phyloP scores from a whole-genome alignment of 2,888 invertebrate species.

The Pemphredon lugubris region DNA sequence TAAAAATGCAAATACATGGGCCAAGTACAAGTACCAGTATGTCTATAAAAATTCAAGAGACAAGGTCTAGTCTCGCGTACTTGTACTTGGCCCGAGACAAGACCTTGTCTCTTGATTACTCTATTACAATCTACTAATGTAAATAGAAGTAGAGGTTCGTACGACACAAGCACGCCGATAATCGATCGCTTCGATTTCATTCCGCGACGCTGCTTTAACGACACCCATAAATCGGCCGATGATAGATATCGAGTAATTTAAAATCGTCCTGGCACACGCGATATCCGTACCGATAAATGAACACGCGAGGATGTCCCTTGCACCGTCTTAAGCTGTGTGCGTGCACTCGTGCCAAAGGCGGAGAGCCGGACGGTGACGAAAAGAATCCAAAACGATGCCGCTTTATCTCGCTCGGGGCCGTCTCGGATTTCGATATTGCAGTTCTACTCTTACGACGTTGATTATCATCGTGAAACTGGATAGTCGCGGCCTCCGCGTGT shows the following conservation, averaged over 20 bases:
- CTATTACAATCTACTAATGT: too few species aligned
- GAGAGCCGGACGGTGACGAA: slow-evolving; percentile 42
- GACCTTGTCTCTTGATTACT: too few species aligned
- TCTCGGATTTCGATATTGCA: slow-evolving; percentile 56
- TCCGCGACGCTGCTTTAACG: neutral
- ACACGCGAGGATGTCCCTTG: slow-evolving; percentile 7
- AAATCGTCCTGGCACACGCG: slow-evolving; percentile 15
- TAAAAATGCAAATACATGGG: too few species aligned
- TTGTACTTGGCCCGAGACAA: too few species aligned
- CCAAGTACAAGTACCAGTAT: too few species aligned
- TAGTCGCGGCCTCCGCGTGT: slow-evolving; percentile 41
- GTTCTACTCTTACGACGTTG: slow-evolving; percentile 54
- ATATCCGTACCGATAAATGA: slow-evolving; percentile 22
- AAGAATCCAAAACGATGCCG: slow-evolving; percentile 52
- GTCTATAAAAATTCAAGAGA: too few species aligned
- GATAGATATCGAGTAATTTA: slow-evolving; percentile 20
- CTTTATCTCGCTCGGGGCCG: slow-evolving; percentile 35
- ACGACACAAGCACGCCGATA: too few species aligned
- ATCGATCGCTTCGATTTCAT: too few species aligned
- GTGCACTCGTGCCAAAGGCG: slow-evolving; percentile 13
- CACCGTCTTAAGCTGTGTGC: neutral
- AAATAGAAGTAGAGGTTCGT: too few species aligned
- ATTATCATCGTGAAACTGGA: slow-evolving; percentile 58
- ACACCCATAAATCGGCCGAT: slow-evolving; percentile 9
- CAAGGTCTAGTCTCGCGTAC: too few species aligned